Conservation (phyloP, 2,888 invertebrate genomes). For the Sesia apiformis region DNA sequence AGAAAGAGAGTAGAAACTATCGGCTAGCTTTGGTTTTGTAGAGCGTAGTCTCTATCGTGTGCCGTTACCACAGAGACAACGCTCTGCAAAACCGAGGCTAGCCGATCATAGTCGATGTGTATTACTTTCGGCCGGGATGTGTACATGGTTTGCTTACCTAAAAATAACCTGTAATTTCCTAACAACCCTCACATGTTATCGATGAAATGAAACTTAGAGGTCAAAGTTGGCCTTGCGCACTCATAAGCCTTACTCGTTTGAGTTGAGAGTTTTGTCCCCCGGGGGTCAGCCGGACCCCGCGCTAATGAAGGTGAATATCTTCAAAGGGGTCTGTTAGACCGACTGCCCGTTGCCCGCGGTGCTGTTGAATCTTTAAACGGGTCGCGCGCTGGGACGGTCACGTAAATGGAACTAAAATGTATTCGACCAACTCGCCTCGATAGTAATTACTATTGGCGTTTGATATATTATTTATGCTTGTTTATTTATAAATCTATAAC, state of each 20-base stretch:
- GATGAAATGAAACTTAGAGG: too few relatives aligned
- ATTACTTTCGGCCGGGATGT: too few relatives aligned
- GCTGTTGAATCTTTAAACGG: constrained; percentile 65
- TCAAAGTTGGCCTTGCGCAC: neutral
- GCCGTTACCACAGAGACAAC: too few relatives aligned
- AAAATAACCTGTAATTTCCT: too few relatives aligned
- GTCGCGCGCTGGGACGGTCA: constrained; percentile 30
- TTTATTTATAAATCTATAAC: neutral
- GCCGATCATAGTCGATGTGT: too few relatives aligned
- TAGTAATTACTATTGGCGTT: constrained; percentile 1
- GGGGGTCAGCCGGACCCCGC: constrained; percentile 46
- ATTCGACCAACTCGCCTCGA: constrained; percentile 17
- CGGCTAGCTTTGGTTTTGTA: too few relatives aligned
- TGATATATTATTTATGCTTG: neutral
- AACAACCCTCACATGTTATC: too few relatives aligned
- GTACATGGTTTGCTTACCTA: too few relatives aligned
- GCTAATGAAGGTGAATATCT: constrained; percentile 70
- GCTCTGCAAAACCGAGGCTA: too few relatives aligned
- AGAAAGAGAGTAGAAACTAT: too few relatives aligned
- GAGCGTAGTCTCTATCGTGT: too few relatives aligned
- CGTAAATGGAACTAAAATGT: constrained; percentile 38
- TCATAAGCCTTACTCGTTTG: neutral
- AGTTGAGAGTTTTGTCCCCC: constrained; percentile 22
- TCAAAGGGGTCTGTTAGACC: constrained; percentile 58
- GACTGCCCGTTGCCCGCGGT: constrained; percentile 46